phyloP scores from a whole-genome alignment of 23 tunicate species.

The Halocynthia roretzi region DNA sequence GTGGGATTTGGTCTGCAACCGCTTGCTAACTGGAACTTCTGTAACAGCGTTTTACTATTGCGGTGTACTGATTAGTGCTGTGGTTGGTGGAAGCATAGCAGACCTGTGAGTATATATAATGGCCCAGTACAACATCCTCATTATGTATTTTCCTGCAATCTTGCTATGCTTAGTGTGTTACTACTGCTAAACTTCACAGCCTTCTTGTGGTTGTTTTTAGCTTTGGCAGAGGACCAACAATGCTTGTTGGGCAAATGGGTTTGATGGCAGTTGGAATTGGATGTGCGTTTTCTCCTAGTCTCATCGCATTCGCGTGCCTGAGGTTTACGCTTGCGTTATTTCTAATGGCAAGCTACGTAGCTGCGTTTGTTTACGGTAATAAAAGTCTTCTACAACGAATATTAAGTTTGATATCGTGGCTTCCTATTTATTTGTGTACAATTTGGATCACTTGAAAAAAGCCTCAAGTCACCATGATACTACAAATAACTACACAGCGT shows the following conservation, averaged over 20 bases:
- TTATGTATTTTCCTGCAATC: too few relatives aligned
- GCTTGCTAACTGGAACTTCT: slow-evolving; percentile 46
- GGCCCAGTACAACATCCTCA: neutral
- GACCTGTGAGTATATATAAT: slow-evolving; percentile 45
- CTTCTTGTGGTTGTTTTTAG: slow-evolving; percentile 12
- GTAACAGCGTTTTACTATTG: slow-evolving; percentile 68
- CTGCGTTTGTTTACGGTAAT: slow-evolving; percentile 90
- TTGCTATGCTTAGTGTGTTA: too few relatives aligned
- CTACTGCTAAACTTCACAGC: too few relatives aligned
- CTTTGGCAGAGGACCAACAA: slow-evolving; percentile 69
- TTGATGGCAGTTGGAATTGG: slow-evolving; percentile 71
- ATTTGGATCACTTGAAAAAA: too few relatives aligned
- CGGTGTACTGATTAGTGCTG: slow-evolving; percentile 69
- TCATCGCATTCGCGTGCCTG: slow-evolving; percentile 59
- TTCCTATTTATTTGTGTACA: too few relatives aligned
- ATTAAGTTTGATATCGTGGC: too few relatives aligned
- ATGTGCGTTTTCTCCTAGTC: slow-evolving; percentile 79
- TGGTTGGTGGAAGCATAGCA: slow-evolving; percentile 78
- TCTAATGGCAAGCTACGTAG: slow-evolving; percentile 82
- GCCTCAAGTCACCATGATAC: too few relatives aligned
- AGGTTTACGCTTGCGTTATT: slow-evolving; percentile 75
- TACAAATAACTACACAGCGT: too few relatives aligned
- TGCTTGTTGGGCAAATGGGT: slow-evolving; percentile 60
- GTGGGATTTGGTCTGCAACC: slow-evolving; percentile 82
- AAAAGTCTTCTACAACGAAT: too few relatives aligned